Evolutionary conservation across 2,113 vertebrate genomes (phyloP), one percentile per base, ranked within the genome.

Genomic region (Planiliza haematocheilus): DNA sequence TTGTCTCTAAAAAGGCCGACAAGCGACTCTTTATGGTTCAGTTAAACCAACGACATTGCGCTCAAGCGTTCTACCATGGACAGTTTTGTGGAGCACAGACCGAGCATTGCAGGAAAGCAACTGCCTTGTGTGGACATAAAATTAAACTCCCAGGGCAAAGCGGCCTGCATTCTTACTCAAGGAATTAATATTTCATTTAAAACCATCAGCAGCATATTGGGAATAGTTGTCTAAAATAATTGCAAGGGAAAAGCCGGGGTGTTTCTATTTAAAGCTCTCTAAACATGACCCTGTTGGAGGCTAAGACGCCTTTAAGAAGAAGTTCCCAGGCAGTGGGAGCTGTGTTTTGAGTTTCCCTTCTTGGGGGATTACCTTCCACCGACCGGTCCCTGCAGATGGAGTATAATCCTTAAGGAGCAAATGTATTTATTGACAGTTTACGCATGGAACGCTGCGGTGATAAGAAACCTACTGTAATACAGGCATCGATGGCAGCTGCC

Each of bases 171-270:
- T 84, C 77, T 80, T 84, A 81, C 71, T 70, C 67, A 57, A 17
- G 57, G 68, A 82, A 89, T 91, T 81, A 80, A 92, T 89, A 85
- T 90, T 92, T 91, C 37, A 92, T 86, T 78, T 70, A 62, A 60
- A 84, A 73, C 87, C 79, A 84, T 87, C 81, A 87, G 71, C 42
- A 30, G 70, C 79, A 71, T 71, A 51, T 74, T 82, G 88, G 86
- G 88, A 89, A 77, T 86, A 63, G 57, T 72, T 69, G 56, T 85
- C 71, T 76, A 71, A 88, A 91, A 92, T 91, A 88, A 87, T 88
- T 88, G 84, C 79, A 10, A 56, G 74, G 74, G 82, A 86, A 88
- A 81, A 77, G 42, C 34, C 46, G 16, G 45, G 46, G 36, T 56
- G 77, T 74, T 78, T 75, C 84, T 91, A 92, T 93, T 90, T 90